Base-by-base conservation (phyloP, 2,888 invertebrate genomes). In the Acrobasis suavella region DNA sequence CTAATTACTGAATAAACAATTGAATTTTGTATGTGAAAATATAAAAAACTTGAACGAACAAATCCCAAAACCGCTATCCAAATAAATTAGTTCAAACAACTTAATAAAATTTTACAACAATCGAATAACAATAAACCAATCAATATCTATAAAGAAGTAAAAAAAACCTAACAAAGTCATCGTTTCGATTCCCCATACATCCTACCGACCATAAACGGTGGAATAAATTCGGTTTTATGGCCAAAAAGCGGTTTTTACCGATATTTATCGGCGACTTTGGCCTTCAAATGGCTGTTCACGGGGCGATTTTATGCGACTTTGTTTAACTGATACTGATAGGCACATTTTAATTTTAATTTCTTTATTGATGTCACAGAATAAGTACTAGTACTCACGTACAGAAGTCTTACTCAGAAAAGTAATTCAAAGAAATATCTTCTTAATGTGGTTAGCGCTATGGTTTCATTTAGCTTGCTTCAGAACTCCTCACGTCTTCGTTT, bases 151-250 rank as follows among this genome's bases (percentile, higher is more conserved):
- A 56, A 56, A 56, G 46, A 56, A 42, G 15, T 46, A 32, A 49
- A 50, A 50, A 59, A 50, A 59, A 50, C 37, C 1, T 50, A 59
- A 59, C 38, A 50, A 50, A 50, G 59, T 50, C 59, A 59, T 59
- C 59, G 50, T 56, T 12, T 42, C 39, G 39, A 39, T 32, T 14
- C 16, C 39, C 37, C 59, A 38, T 50, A 50, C 59, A 50, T 59
- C 42, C 50, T 38, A 51, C 51, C 50, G 51, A 16, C 62, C 46
- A 81, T 79, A 78, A 82, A 81, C 75, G 75, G 67, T 14, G 71
- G 64, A 72, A 77, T 81, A 82, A 83, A 81, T 78, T 71, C 69
- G 61, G 9, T 79, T 82, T 81, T 80, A 79, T 75, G 73, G 69
- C 69, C 72, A 67, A 76, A 75, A 72, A 74, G 68, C 70, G 73